Percentiles rank a stretch among this genome's conserved stretches.
Conservation (phyloP, 2,888 invertebrate genomes). For the Pogonocherus hispidulus region DNA sequence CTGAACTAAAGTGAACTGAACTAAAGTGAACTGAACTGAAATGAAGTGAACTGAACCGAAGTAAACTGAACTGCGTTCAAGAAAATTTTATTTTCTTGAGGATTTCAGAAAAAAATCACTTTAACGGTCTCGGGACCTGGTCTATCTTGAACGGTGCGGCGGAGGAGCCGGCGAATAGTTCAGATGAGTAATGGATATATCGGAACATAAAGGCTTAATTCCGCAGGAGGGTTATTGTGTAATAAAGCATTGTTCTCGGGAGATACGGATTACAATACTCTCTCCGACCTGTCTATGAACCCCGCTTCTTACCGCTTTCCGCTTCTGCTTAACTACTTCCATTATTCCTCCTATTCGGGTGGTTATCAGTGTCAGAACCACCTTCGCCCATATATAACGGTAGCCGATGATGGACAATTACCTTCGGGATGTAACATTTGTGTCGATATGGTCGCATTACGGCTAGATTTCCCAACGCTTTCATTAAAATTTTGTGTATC, state of each 20-base stretch:
- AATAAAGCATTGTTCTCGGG: slow-evolving; percentile 69
- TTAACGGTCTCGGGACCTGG: no score
- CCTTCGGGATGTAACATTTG: background rate
- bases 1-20: no score
- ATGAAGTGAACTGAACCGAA: no score
- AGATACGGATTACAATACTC: slow-evolving; percentile 65
- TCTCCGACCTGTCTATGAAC: slow-evolving; percentile 62
- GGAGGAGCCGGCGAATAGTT: slow-evolving; percentile 58
- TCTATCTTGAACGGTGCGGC: slow-evolving; percentile 38
- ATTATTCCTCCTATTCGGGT: slow-evolving; percentile 48
- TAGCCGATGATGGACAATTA: background rate
- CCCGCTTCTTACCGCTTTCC: slow-evolving; percentile 60
- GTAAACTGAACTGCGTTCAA: no score
- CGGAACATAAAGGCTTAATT: slow-evolving; percentile 68
- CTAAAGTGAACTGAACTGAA: no score
- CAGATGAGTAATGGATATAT: slow-evolving; percentile 67
- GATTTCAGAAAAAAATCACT: no score
- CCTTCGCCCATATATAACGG: slow-evolving; percentile 4
- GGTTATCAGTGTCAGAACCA: slow-evolving; percentile 35
- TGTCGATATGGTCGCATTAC: no score
- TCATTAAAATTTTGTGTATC: no score
- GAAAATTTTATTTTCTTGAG: no score
- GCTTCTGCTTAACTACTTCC: slow-evolving; percentile 54
- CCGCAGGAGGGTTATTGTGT: slow-evolving; percentile 68
- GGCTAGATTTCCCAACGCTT: no score